phyloP scores from a whole-genome alignment of 2,113 vertebrate species.

The Gymnocephalus cernua region DNA sequence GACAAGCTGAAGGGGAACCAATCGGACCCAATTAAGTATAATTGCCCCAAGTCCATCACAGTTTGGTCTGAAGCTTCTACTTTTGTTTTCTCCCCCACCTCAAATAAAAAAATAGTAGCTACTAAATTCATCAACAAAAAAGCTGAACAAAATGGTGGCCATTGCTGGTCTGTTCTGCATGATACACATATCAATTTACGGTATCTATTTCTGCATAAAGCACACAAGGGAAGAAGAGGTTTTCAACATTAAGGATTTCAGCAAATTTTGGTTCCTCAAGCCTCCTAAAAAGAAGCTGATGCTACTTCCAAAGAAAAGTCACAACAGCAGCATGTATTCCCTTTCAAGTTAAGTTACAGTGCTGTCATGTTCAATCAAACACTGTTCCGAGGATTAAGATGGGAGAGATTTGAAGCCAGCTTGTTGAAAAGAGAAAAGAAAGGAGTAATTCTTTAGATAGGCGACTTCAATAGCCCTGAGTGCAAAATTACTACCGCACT shows the following conservation, averaged over 20 bases:
- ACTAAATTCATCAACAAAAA: constrained; percentile 13
- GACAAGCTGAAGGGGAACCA: constrained; percentile 75
- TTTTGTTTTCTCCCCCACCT: constrained; percentile 43
- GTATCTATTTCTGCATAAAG: constrained; percentile 8
- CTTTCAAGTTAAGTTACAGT: constrained; percentile 79
- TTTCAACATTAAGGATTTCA: constrained; percentile 43
- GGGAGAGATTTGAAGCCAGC: constrained; percentile 70
- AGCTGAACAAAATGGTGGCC: neutral
- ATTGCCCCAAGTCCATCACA: constrained; percentile 76
- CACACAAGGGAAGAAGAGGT: neutral
- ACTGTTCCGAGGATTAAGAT: constrained; percentile 65
- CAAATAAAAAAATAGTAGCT: constrained; percentile 12
- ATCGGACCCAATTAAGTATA: constrained; percentile 78
- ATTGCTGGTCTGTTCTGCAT: constrained; percentile 1
- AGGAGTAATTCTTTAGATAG: constrained; percentile 75
- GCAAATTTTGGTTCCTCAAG: constrained; percentile 58
- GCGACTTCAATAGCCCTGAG: constrained; percentile 81
- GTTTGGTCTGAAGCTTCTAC: constrained; percentile 66
- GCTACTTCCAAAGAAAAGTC: constrained; percentile 72
- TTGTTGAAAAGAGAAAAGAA: constrained; percentile 64
- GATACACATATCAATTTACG: neutral
- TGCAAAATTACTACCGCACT: constrained; percentile 68
- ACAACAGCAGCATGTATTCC: constrained; percentile 68
- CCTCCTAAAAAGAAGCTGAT: constrained; percentile 70
- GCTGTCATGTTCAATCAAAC: constrained; percentile 77